phyloP scores from a whole-genome alignment of 2,797 vertebrate species.

The Siniperca undulata region DNA sequence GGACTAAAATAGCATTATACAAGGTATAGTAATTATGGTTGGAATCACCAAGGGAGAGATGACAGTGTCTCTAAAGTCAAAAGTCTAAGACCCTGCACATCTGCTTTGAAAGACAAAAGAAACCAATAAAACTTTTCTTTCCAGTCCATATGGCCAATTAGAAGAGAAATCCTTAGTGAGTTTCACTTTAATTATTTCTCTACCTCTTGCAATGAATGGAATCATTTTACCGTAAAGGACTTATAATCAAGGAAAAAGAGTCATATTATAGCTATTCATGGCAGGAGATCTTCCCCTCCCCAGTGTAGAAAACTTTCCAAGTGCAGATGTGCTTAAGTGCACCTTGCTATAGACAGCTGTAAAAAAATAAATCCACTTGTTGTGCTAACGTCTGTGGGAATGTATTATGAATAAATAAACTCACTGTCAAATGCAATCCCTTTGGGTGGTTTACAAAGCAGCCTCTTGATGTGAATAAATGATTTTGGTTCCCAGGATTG shows the following conservation, averaged over 20 bases:
- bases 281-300: constrained; percentile 50
- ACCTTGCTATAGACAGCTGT: constrained; percentile 59
- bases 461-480: constrained; percentile 77
- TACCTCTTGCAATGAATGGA: constrained; percentile 78
- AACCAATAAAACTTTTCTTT: constrained; percentile 83
- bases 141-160: constrained; percentile 88
- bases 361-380: constrained; percentile 60
- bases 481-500: constrained; percentile 69
- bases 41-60: constrained; percentile 72
- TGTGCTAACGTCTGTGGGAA: constrained; percentile 60
- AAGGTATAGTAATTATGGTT: constrained; percentile 77
- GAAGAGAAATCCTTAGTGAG: constrained; percentile 82
- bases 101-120: constrained; percentile 85
- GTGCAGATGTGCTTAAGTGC: constrained; percentile 61
- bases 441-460: constrained; percentile 71
- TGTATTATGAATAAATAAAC: constrained; percentile 71
- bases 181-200: constrained; percentile 82
- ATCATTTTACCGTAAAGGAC: constrained; percentile 83
- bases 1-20: constrained; percentile 75
- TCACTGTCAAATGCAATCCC: constrained; percentile 66
- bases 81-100: constrained; percentile 82
- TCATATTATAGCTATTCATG: constrained; percentile 61
- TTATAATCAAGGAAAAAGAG: constrained; percentile 70
- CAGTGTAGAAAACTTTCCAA: constrained; percentile 54
- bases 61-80: constrained; percentile 76